A percentile compares a stretch with the other conserved stretches of the same genome.
These are phyloP conservation scores for Capitella teleta DNA, from an alignment of 1,140 invertebrate species.

Conservation along the genomic window DNA sequence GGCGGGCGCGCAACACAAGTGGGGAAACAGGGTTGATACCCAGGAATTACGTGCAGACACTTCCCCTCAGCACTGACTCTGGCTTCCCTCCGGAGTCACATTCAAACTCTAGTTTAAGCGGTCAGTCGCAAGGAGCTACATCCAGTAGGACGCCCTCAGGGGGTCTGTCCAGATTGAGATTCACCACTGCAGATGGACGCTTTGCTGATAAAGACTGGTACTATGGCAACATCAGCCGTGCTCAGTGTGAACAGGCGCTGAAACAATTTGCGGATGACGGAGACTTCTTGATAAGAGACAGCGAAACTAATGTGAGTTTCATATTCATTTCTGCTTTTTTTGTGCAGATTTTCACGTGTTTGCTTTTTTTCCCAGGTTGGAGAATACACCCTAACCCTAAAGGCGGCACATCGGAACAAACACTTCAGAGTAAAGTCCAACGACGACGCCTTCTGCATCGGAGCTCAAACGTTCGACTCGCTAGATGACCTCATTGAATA, in stretches of 20 bases:
- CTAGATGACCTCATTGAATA: conserved; percentile 94
- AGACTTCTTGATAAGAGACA: conserved; percentile 95
- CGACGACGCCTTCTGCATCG: conserved; percentile 86
- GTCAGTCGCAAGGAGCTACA: conserved; percentile 11
- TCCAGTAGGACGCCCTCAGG: conserved; percentile 12
- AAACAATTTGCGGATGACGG: conserved; percentile 90
- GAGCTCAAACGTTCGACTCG: conserved; percentile 90
- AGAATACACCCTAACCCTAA: conserved; percentile 95
- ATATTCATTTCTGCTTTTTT: not conserved
- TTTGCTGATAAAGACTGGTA: conserved; percentile 62
- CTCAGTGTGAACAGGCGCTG: conserved; percentile 86
- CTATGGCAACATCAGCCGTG: conserved; percentile 85
- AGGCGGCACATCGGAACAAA: conserved; percentile 93
- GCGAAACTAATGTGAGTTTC: conserved; percentile 89
- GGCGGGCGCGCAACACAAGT: conserved; percentile 79
- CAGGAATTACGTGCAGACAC: conserved; percentile 77
- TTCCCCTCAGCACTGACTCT: conserved; percentile 24
- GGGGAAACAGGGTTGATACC: conserved; percentile 87
- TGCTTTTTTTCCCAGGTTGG: conserved; percentile 63
- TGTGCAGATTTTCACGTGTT: not conserved
- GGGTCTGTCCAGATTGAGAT: not conserved
- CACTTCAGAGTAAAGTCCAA: conserved; percentile 98
- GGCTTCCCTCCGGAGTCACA: conserved; percentile 32
- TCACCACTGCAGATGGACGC: too few relatives aligned
- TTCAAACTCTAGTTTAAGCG: conserved; percentile 29